Conservation (phyloP, 1,140 invertebrate genomes). For the Mizuhopecten yessoensis region DNA sequence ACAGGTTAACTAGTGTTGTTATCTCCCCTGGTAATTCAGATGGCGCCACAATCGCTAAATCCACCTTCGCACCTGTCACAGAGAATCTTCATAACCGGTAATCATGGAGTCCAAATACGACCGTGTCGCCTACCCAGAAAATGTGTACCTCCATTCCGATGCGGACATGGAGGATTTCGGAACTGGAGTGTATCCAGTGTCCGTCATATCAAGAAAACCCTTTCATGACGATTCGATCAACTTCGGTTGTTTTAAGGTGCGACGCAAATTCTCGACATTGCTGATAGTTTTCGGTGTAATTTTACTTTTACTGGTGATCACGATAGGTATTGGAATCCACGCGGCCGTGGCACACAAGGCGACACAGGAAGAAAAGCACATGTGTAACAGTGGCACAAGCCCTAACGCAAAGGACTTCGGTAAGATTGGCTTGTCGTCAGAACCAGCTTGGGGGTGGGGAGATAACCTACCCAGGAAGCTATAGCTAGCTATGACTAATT, state of each 20-base stretch:
- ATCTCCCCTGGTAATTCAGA: slow-evolving; percentile 11
- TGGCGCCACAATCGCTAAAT: slow-evolving; percentile 4
- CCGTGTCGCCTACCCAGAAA: slow-evolving; percentile 50
- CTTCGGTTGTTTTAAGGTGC: not conserved
- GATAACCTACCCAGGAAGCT: not conserved
- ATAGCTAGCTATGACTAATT: not conserved
- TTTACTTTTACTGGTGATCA: not conserved
- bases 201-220: slow-evolving; percentile 49
- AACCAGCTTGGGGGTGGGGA: not conserved
- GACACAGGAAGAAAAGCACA: not conserved
- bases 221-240: slow-evolving; percentile 30
- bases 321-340: not conserved
- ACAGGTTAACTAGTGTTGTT: not conserved
- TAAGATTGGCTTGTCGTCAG: not conserved
- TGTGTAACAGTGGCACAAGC: not conserved
- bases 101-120: slow-evolving; percentile 53
- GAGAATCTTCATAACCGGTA: not conserved
- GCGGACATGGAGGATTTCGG: slow-evolving; percentile 46
- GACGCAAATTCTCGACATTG: slow-evolving; percentile 6
- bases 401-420: not conserved
- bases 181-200: slow-evolving; percentile 46
- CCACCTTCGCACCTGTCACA: slow-evolving; percentile 36
- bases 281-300: not conserved
- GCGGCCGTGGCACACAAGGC: not conserved
- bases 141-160: slow-evolving; percentile 47